These are phyloP conservation scores for Notoglanidium macrostoma DNA, from an alignment of 2,797 vertebrate species.

Conservation along the genomic window DNA sequence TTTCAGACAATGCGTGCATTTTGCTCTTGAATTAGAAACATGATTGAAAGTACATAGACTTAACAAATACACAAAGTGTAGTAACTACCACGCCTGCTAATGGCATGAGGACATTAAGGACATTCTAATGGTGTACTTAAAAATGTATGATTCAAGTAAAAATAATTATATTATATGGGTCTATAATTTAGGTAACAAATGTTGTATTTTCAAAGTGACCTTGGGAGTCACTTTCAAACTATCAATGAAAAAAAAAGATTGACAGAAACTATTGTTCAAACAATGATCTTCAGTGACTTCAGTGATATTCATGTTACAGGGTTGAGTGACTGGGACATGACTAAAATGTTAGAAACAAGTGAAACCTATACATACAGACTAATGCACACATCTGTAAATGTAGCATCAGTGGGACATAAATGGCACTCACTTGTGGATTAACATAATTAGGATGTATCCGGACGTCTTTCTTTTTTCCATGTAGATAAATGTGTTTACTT, in stretches of 20 bases:
- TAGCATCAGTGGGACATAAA: neutral
- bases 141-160: no score
- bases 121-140: no score
- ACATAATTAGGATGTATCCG: neutral
- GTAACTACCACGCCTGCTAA: no score
- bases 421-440: neutral
- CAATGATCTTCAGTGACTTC: neutral
- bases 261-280: neutral
- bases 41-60: neutral
- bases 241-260: neutral
- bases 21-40: neutral
- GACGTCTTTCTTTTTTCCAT: neutral
- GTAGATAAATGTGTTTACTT: neutral
- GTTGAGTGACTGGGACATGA: neutral
- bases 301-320: neutral
- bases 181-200: neutral
- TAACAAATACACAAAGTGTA: no score
- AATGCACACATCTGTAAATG: neutral
- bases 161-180: neutral
- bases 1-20: neutral
- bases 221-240: neutral
- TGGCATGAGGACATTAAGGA: no score
- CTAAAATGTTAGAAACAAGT: neutral
- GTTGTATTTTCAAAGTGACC: neutral
- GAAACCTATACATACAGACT: neutral